Conservation (phyloP, 2,113 vertebrate species). For the Lucifuga dentata region DNA sequence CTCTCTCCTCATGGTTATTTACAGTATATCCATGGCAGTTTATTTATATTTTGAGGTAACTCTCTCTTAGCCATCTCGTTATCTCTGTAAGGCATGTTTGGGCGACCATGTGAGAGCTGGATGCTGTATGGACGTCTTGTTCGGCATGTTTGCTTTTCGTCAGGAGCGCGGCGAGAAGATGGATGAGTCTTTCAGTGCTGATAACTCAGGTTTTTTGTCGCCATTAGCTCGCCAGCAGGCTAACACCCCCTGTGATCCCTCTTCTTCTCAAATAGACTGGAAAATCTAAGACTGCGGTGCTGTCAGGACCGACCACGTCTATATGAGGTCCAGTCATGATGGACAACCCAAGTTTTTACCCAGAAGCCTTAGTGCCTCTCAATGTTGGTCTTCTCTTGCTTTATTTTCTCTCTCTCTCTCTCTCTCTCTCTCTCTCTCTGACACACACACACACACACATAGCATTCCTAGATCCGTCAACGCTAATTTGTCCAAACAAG, state of each 20-base stretch:
- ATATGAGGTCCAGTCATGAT: constrained; percentile 61
- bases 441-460: constrained; percentile 9
- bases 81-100: constrained; percentile 73
- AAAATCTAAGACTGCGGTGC: constrained; percentile 63
- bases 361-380: constrained; percentile 23
- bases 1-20: constrained; percentile 39
- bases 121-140: constrained; percentile 77
- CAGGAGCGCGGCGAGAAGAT: constrained; percentile 76
- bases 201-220: constrained; percentile 62
- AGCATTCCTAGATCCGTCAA: constrained; percentile 53
- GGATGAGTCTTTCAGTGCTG: constrained; percentile 75
- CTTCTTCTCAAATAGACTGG: constrained; percentile 72
- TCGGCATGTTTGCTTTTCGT: constrained; percentile 79
- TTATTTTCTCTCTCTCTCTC: background rate
- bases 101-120: constrained; percentile 47
- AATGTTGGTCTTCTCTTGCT: constrained; percentile 7
- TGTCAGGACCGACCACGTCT: constrained; percentile 69
- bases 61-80: constrained; percentile 67
- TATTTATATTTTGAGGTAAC: constrained; percentile 64
- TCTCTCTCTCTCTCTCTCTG: constrained; percentile 1
- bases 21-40: constrained; percentile 48
- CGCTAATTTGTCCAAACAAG: constrained; percentile 47
- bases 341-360: constrained; percentile 51
- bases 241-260: constrained; percentile 52
- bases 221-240: constrained; percentile 50